Base-by-base conservation (phyloP, 2,797 vertebrate species). In the Orientallactaga sibirica region DNA sequence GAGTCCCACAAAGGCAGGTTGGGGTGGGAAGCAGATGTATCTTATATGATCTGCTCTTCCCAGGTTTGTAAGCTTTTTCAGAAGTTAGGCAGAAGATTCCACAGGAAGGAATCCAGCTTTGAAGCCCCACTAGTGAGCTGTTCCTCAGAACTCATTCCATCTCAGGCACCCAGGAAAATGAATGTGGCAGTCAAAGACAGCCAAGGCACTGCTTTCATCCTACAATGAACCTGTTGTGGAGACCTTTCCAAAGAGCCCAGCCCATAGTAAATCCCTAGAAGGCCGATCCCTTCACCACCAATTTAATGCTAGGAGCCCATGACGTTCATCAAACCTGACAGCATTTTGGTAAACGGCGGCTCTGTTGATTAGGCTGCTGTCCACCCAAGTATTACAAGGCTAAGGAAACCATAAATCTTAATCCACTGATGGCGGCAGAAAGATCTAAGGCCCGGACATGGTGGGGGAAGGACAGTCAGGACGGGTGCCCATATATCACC, bases 291-390 rank as follows among this genome's bases (percentile, higher is more conserved):
- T 97, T 96, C 96, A 92, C 96, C 41, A 88, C 92, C 82, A 81
- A 97, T 96, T 97, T 96, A 96, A 95, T 92, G 95, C 94, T 70
- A 79, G 82, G 90, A 95, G 96, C 90, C n/a, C 20, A 79, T 86
- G 94, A 96, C 61, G 92, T 96, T 97, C 96, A 97, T 97, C 96
- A 96, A 92, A 95, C 61, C 95, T 96, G 97, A 97, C 97, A 97
- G 96, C 94, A 89, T 97, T 97, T 97, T 97, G 96, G 97, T 97
- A 96, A 97, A 96, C 79, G 96, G 95, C 84, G 20, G 93, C 93
- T 96, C 94, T 97, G 95, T 91, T 96, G 95, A 97, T 97, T 96
- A 97, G 96, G 92, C 95, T 7, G 89, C 95, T 97, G 96, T 97
- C 97, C 97, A 97, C 95, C 95, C 96, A 95, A 97, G 96, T 96